Evolutionary conservation across 2,888 invertebrate species (phyloP).

Genomic region (Amiota communis): DNA sequence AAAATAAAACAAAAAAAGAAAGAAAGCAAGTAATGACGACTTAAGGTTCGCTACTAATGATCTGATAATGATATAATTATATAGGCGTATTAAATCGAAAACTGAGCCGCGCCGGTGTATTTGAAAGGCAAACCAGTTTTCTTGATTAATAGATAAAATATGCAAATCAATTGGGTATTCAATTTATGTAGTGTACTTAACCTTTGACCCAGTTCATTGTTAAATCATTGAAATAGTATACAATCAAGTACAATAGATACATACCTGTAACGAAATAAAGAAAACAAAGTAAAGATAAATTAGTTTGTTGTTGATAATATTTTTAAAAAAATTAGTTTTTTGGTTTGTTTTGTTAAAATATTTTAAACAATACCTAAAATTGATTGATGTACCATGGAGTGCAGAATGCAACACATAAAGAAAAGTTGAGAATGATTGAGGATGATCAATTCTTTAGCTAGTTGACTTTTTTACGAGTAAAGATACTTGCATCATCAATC

Average conservation of each 20-base stretch:
- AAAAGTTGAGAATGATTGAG: too few relatives aligned
- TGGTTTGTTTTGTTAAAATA: slow-evolving; percentile 21
- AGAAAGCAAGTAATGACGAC: not conserved
- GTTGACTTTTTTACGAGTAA: too few relatives aligned
- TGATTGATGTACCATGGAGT: too few relatives aligned
- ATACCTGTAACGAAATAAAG: slow-evolving; percentile 30
- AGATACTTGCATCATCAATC: too few relatives aligned
- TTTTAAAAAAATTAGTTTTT: slow-evolving; percentile 37
- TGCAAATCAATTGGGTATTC: slow-evolving; percentile 44
- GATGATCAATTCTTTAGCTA: too few relatives aligned
- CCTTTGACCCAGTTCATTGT: slow-evolving; percentile 33
- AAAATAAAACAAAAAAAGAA: not conserved
- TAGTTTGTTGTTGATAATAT: slow-evolving; percentile 5
- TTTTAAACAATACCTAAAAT: too few relatives aligned
- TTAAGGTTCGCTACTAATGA: not conserved
- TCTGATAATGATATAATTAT: slow-evolving; percentile 19
- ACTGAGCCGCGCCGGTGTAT: not conserved
- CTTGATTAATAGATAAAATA: slow-evolving; percentile 26
- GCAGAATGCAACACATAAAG: too few relatives aligned
- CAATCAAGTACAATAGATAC: slow-evolving; percentile 9
- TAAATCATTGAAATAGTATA: not conserved
- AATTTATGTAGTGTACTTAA: slow-evolving; percentile 39
- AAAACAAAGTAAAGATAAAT: not conserved
- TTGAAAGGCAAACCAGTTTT: not conserved
- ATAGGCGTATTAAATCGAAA: not conserved